Evolutionary conservation across 35 echinoderm and acorn worm genomes (phyloP).

Genomic region (Acanthaster planci): DNA sequence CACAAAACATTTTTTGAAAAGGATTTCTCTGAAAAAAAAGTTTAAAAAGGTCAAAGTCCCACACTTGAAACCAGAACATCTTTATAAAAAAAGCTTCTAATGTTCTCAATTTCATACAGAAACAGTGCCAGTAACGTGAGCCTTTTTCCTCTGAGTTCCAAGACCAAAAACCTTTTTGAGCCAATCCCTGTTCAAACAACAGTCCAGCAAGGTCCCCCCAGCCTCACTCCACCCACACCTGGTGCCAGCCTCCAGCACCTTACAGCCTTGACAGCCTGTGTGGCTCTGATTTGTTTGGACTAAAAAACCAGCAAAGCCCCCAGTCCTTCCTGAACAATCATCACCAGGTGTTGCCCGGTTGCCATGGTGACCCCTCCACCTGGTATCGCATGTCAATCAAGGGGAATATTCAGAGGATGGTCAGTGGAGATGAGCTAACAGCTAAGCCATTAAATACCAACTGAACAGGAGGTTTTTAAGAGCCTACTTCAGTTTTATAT

Average conservation of each 20-base stretch:
- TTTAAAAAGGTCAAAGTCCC: no score
- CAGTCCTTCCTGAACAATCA: not conserved
- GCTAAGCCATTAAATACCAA: not conserved
- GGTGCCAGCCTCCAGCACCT: not conserved
- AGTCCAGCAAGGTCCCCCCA: not conserved
- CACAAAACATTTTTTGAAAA: no score
- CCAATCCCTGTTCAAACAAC: not conserved
- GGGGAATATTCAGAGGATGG: no score
- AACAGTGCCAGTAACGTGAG: no score
- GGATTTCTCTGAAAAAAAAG: no score
- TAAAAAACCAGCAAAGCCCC: not conserved
- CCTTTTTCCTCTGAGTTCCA: no score
- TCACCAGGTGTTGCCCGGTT: slow-evolving; percentile 16
- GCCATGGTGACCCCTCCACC: slow-evolving; percentile 7
- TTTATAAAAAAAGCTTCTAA: no score
- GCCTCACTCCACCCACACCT: not conserved
- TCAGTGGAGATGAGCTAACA: not conserved
- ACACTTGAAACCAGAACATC: no score
- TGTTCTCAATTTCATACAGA: no score
- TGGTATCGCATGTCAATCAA: slow-evolving; percentile 17
- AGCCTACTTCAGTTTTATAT: not conserved
- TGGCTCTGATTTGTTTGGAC: slow-evolving; percentile 8
- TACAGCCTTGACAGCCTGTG: slow-evolving; percentile 4
- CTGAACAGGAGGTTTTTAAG: not conserved
- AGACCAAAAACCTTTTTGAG: slow-evolving; percentile 1